Evolutionary conservation across 37 sponge, comb jelly and placozoan genomes (phyloP), one percentile per base, ranked within the genome.

Genomic region (Halichondria panicea): DNA sequence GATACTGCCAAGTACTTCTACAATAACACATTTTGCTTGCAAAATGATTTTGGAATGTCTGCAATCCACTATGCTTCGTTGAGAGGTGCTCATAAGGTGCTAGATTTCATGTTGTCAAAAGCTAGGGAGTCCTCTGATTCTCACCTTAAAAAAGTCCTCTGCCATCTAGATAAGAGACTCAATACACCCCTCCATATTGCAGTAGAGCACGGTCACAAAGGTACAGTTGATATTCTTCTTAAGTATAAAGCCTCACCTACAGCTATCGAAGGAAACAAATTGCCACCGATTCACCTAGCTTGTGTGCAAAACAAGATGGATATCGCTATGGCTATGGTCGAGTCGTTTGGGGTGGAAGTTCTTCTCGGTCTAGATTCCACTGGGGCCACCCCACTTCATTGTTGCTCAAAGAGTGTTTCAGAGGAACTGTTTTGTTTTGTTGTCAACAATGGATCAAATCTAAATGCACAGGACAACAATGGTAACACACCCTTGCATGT

Each of bases 141-240:
- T 15, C 46, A 74, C 22, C 45, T 74, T 30, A 75, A 88, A 25
- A 34, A 31, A 30, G 58, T 88, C 0, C 63, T 93, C 1, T 33
- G 61, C 6, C 72, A 81, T 61, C 64, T 85, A 22, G 74, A 74
- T 30, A 68, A 81, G 32, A 86, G 88, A 66, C 77, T 87, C 35
- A 82, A 73, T 38, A 83, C 88, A 28, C 91, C 94, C 22, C 80
- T 89, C 21, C 91, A 94, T 59, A 54, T 63, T 71, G 94, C 94
- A n/a, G 90, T 94, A 24, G 91, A 86, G 42, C 78, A 70, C 54
- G 88, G 88, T 28, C 71, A 86, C 31, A 44, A 73, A 1, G 70
- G 76, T 13, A 65, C 78, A 21, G 87, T 94, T 4, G 60, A 68
- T 57, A 72, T 94, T 6, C 77, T 94, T 0, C 66, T 89, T 18